Base-by-base conservation (phyloP, 1,140 invertebrate species). In the Meloidogyne exigua region DNA sequence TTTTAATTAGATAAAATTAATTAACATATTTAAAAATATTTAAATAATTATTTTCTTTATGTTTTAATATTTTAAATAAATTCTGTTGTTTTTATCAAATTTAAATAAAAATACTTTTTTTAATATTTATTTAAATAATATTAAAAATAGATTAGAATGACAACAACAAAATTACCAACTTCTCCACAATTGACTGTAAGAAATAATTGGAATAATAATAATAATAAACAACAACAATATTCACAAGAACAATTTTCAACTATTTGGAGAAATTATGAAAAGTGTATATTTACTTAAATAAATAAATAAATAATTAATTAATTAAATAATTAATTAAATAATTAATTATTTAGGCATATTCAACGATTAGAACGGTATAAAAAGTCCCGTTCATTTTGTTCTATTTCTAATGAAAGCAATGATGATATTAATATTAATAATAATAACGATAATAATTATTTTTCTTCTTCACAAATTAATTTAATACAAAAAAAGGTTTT, bases 361-460 rank as follows among this genome's bases (percentile, higher is more conserved):
- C 75, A 72, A 23, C 75, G 81, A 18, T 70, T 85, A 66, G 81
- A 83, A 68, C 79, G 83, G 21, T 85, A 83, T 76, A 83, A 85
- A 70, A 83, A 83, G 64, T 68, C 81, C 5, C 77, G 77, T 42
- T 85, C 83, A 3, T 81, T 83, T 39, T 83, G 83, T 68, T 72
- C 67, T 36, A 44, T 64, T 57, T 57, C 23, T 9, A 49, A 65
- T 62, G 13, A 36, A 44, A 39, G n/a, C 28, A 28, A 15, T 28
- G 28, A 25, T 36, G 28, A 12, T 57, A 57, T 0, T n/a, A n/a
- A 49, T 49, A 49, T 18, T 49, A 4, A 49, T 3, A 49, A 49
- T 18, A 57, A 57, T 9, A 57, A 57, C 21, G 7, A 57, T 39
- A 57, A 57, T 57, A n/a, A 57, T 57, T 57, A n/a, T 57, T 57